Conservation (phyloP, 2,888 invertebrate species). For the Tridacna crocea region DNA sequence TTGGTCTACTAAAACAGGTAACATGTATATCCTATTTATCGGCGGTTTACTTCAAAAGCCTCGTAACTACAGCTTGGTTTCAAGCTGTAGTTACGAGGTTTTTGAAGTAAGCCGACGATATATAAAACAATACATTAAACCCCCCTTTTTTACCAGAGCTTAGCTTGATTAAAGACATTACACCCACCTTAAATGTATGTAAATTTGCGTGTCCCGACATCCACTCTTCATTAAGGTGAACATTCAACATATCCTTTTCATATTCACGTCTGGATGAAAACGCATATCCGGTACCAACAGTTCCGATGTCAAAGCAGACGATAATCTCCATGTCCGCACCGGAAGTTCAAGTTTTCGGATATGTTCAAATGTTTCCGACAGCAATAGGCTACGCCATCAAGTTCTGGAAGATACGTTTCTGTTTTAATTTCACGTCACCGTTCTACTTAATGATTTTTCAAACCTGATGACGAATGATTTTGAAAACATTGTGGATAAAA, state of each 20-base stretch:
- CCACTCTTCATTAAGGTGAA: constrained; percentile 69
- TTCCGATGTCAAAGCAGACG: constrained; percentile 57
- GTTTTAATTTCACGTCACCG: too few species aligned
- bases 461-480: too few species aligned
- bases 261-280: constrained; percentile 61
- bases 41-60: too few species aligned
- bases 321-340: constrained; percentile 52
- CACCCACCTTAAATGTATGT: constrained; percentile 58
- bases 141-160: too few species aligned
- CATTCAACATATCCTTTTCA: constrained; percentile 49
- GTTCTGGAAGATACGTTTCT: not conserved
- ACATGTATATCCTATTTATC: too few species aligned
- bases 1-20: too few species aligned
- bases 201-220: constrained; percentile 69
- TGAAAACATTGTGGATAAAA: too few species aligned
- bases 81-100: too few species aligned
- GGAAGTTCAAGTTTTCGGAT: not conserved
- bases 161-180: not conserved
- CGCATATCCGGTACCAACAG: constrained; percentile 64
- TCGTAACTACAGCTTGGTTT: too few species aligned
- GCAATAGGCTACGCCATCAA: not conserved
- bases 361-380: not conserved
- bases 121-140: too few species aligned
- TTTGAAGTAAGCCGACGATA: too few species aligned
- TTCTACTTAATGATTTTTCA: too few species aligned